These are phyloP conservation scores for Cancer borealis DNA, from an alignment of 2,888 invertebrate species.

Conservation along the genomic window DNA sequence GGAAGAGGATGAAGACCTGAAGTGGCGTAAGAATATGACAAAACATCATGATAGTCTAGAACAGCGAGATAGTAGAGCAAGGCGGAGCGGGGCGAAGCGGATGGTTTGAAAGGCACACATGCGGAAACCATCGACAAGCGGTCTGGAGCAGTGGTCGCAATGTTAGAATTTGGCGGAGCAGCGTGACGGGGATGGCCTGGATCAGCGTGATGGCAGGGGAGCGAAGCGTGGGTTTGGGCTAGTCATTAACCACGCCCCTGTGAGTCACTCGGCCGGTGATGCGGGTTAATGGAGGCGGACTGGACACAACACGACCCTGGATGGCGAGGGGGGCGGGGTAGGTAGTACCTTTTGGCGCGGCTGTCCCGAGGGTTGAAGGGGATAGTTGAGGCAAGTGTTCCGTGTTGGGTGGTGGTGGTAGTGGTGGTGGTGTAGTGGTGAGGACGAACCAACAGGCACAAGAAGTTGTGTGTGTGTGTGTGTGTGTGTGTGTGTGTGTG, in stretches of 20 bases:
- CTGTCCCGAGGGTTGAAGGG: conserved; percentile 35
- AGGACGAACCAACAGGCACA: background rate
- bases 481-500: no score
- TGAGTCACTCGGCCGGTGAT: conserved; percentile 41
- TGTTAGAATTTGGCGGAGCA: background rate
- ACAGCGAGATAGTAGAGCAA: background rate
- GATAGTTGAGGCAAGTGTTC: conserved; percentile 43
- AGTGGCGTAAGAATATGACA: background rate
- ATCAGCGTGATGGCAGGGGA: conserved; percentile 44
- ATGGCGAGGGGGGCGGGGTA: background rate
- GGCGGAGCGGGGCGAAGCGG: background rate
- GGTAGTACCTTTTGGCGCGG: background rate
- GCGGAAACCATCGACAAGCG: background rate
- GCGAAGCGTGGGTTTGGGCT: conserved; percentile 18
- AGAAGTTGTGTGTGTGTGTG: background rate
- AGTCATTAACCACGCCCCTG: conserved; percentile 17
- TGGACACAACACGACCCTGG: conserved; percentile 13
- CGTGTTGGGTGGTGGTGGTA: conserved; percentile 10
- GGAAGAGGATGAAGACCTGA: background rate
- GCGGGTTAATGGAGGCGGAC: conserved; percentile 47
- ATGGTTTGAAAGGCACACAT: background rate
- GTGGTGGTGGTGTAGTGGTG: background rate
- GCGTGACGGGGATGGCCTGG: background rate
- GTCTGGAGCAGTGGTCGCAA: background rate
- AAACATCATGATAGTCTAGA: background rate